These are phyloP conservation scores for Drosophila quadrilineata DNA, from an alignment of 1,140 invertebrate species.

Conservation along the genomic window DNA sequence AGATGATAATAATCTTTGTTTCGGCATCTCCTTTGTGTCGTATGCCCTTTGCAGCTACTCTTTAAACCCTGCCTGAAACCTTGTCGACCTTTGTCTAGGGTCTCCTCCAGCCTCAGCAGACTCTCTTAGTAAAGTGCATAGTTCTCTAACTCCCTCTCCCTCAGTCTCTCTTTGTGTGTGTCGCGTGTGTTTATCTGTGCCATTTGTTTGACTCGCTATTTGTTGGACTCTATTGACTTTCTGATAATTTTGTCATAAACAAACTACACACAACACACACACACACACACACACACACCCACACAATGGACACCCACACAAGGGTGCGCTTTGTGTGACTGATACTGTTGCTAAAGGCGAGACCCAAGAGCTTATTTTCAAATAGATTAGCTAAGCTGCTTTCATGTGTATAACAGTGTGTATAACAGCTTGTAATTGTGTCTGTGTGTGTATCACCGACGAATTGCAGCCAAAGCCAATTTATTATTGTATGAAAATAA, in stretches of 20 bases:
- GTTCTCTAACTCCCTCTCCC: too few species aligned
- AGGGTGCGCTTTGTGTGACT: too few species aligned
- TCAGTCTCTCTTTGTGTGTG: too few species aligned
- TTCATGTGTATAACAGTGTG: neutral
- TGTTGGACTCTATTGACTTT: constrained; percentile 55
- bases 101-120: neutral
- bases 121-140: constrained; percentile 4
- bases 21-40: constrained; percentile 27
- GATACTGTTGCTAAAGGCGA: neutral
- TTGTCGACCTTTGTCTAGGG: constrained; percentile 39
- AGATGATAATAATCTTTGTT: neutral
- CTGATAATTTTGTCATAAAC: constrained; percentile 52
- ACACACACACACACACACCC: neutral
- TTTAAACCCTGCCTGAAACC: constrained; percentile 16
- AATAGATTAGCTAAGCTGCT: constrained; percentile 1
- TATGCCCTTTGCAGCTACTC: constrained; percentile 9
- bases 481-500: neutral
- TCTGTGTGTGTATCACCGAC: neutral
- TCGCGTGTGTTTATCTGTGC: constrained; percentile 47
- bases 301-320: constrained; percentile 9
- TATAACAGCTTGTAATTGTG: neutral
- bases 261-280: constrained; percentile 1
- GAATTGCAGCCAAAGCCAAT: constrained; percentile 1
- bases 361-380: neutral
- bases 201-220: constrained; percentile 61